Evolutionary conservation across 2,113 vertebrate genomes (phyloP), one percentile per base, ranked within the genome.

Genomic region (Aegotheles bennettii): DNA sequence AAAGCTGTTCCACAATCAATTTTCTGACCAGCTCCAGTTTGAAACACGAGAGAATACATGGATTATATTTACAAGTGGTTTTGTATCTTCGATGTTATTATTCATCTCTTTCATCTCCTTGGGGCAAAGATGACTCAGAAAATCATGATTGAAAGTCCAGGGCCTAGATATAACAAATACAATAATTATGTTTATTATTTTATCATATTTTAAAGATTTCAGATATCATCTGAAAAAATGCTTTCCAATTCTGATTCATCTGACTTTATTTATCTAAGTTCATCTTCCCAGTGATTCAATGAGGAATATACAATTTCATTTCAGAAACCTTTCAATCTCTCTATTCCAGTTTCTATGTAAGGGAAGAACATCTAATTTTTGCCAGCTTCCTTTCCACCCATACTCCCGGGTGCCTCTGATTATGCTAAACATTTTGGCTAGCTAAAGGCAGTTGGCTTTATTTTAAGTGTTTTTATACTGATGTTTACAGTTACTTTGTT

Each of bases 61-160:
- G 47, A 67, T 90, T 95, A 88, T 87, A 87, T 71, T 93, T 93
- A 94, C 68, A 86, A 70, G 51, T 60, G 63, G 6, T 21, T 90
- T 88, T 90, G 43, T 90, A 40, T 67, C 63, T 94, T 83, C 89
- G 80, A 2, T 51, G 54, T n/a, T 35, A 59, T 86, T 84, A 80
- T 42, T 90, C 92, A 80, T 61, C 29, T 35, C 42, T 90, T 94
- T 86, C 50, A 86, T 80, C 71, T 94, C 64, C 43, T 80, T 54
- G 90, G 67, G 69, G 79, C 47, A 86, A 77, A 47, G 56, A 94
- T 70, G 63, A 84, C 47, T 95, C 75, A 77, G 63, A 90, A 90
- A 95, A 91, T 48, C 33, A 77, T 35, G 38, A 77, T 2, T 78
- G 38, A 84, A 95, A 84, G 45, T 54, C 28, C 24, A 75, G 43